Evolutionary conservation across 2,797 vertebrate genomes (phyloP), one percentile per base, ranked within the genome.

Genomic region (Falco cherrug): DNA sequence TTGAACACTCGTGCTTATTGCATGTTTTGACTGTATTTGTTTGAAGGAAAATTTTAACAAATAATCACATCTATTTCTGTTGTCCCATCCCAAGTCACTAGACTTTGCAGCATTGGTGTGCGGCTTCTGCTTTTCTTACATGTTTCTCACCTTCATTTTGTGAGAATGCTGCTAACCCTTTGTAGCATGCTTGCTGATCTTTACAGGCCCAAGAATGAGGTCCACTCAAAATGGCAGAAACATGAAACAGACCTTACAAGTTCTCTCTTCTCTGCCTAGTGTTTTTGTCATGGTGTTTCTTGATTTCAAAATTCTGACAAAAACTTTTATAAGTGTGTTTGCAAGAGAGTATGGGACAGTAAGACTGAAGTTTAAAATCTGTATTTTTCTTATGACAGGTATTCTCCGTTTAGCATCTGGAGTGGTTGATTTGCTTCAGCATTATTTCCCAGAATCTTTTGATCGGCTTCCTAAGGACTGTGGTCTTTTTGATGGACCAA

Each of bases 401-500:
- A 98, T 98, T 93, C 98, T 98, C 45, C 90, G 45, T 83, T 96
- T 98, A 77, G 98, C 98, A 5, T 98, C 98, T 39, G 98, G 98
- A 80, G 97, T 98, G 41, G 98, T 98, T 63, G 98, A 98, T 93
- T 96, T 98, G 88, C 98, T 98, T 77, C 98, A 98, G 93, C 87
- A 97, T 95, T 98, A 97, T 92, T 98, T 98, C 92, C 98, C 98
- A 6, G 98, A 98, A 84, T 98, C 98, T 75, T 98, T 98, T 91
- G 98, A 98, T 96, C 97, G 98, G 16, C 98, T 98, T 84, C 98
- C 98, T 33, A 98, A 98, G 76, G 98, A 98, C 88, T 73, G 96
- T 28, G 98, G 98, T 59, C 98, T 98, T 67, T 98, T 98, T 71
- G 98, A 98, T 79, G 98, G 98, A 31, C 98, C 98, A 24, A 98